These are phyloP conservation scores for Cantharis rufa DNA, from an alignment of 2,888 invertebrate genomes.

Conservation along the genomic window DNA sequence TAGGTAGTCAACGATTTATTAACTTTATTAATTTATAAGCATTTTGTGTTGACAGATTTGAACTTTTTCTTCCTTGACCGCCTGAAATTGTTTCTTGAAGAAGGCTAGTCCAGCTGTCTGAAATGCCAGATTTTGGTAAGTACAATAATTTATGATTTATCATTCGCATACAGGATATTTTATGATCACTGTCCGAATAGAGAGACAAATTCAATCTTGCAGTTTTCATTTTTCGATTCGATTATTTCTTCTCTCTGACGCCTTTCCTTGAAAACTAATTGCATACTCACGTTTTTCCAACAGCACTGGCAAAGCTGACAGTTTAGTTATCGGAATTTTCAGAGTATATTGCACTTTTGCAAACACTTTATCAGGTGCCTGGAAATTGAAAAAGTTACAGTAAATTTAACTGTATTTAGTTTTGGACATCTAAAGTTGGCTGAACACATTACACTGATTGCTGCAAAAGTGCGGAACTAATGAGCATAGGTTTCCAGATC, in stretches of 20 bases:
- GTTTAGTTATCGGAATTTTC: not conserved
- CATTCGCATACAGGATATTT: not conserved
- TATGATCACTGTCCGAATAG: too few relatives aligned
- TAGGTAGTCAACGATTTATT: not conserved
- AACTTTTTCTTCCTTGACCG: not conserved
- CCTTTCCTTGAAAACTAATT: too few relatives aligned
- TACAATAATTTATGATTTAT: not conserved
- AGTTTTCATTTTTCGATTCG: not conserved
- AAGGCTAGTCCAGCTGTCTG: not conserved
- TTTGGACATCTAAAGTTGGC: not conserved
- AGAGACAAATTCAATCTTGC: too few relatives aligned
- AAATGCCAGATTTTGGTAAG: not conserved
- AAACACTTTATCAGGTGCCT: not conserved
- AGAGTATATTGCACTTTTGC: not conserved
- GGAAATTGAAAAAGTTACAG: not conserved
- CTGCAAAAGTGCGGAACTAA: conserved; percentile 49
- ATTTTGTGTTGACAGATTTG: not conserved
- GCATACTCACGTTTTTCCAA: not conserved
- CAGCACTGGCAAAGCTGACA: not conserved
- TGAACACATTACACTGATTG: conserved; percentile 33
- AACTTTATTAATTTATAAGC: not conserved
- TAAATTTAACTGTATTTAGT: conserved; percentile 4
- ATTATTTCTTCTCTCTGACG: not conserved
- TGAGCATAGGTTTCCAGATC: conserved; percentile 49
- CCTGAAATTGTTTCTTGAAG: not conserved